Percentiles rank a stretch among this genome's conserved stretches.
Evolutionary conservation across 2,113 vertebrate genomes (phyloP).

Genomic region (Pipa parva): DNA sequence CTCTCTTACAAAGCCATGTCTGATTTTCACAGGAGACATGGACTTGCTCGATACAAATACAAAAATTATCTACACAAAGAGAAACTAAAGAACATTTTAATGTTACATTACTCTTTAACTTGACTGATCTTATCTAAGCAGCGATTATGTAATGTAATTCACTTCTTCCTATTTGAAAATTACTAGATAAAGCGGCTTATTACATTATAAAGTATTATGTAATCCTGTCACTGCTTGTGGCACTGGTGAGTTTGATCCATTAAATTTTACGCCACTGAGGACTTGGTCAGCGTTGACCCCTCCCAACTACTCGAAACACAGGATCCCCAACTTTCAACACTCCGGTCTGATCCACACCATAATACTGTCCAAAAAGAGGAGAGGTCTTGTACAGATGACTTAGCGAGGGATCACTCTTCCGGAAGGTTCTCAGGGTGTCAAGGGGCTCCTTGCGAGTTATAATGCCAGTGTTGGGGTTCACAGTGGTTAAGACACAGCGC

Average conservation of each 20-base stretch:
- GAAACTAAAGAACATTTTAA: not conserved
- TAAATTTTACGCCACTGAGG: too few relatives aligned
- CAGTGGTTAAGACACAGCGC: slow-evolving; percentile 87
- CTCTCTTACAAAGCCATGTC: too few relatives aligned
- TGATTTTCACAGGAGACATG: too few relatives aligned
- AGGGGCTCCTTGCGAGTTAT: slow-evolving; percentile 83
- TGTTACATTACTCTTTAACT: not conserved
- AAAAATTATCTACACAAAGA: too few relatives aligned
- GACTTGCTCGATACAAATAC: too few relatives aligned
- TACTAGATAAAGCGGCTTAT: too few relatives aligned
- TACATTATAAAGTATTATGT: too few relatives aligned
- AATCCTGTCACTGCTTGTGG: too few relatives aligned
- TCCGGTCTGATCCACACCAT: slow-evolving; percentile 70
- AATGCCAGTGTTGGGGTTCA: slow-evolving; percentile 85
- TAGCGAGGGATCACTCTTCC: slow-evolving; percentile 71
- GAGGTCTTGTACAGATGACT: slow-evolving; percentile 64
- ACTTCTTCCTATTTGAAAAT: too few relatives aligned
- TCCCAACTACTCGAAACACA: slow-evolving; percentile 67
- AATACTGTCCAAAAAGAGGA: slow-evolving; percentile 82
- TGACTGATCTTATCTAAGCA: not conserved
- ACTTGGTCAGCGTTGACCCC: not conserved
- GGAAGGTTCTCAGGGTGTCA: slow-evolving; percentile 86
- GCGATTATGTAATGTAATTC: too few relatives aligned
- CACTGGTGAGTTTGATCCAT: too few relatives aligned
- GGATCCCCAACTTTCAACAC: slow-evolving; percentile 73